Evolutionary conservation across 1,140 invertebrate genomes (phyloP), one percentile per base, ranked within the genome.

Genomic region (Aphaenogaster ashmeadi): DNA sequence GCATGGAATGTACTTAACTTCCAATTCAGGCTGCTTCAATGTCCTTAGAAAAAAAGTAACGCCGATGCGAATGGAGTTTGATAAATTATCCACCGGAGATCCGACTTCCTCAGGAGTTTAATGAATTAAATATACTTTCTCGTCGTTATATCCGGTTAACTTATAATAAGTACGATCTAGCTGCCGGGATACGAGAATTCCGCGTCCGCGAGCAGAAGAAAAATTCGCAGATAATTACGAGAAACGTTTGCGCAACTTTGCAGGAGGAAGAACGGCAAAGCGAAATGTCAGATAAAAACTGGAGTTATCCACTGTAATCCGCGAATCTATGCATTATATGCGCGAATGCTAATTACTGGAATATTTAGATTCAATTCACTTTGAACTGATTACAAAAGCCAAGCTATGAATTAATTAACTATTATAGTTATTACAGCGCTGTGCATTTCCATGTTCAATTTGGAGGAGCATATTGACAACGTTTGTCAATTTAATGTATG

Each of bases 31-130:
- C 11, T 80, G 54, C 21, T 81, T 84, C 56, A 75, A 50, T 84
- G 67, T 84, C 41, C n/a, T 60, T 18, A 18, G 3, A 18, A 21
- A 84, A 74, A 62, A 62, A 47, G 66, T 11, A 56, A 33, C 13
- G 52, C 85, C 50, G 27, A 85, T 77, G 54, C 52, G 52, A 81
- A 44, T 64, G 15, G 21, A 62, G 87, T 56, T 89, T 80, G 74
- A 89, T 89, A 81, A 89, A 90, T 90, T 81, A 86, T 89, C 38
- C 60, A 87, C 11, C 11, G 41, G 15, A 60, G 54, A 74, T 58
- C 33, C 44, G 58, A 41, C 81, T 89, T 67, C 27, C 44, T 77
- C 11, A 7, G 15, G 47, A 79, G 80, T 84, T 84, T 84, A 88
- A 88, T 72, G 83, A 86, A 72, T 89, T 54, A 78, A 89, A 80